Evolutionary conservation across 2,797 vertebrate species (phyloP).

Genomic region (Myotis findleyi): DNA sequence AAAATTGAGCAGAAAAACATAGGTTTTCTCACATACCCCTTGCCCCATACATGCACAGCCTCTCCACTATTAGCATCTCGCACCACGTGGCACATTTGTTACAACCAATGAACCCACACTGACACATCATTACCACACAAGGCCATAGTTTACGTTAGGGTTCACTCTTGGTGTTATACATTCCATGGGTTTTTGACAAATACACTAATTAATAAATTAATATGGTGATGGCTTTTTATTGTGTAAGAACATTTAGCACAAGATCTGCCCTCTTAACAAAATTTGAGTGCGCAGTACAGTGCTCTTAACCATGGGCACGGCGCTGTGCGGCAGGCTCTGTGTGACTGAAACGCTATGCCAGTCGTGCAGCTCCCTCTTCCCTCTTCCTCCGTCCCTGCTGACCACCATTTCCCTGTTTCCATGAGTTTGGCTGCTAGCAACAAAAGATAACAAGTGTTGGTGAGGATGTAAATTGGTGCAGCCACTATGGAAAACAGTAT

Average conservation of each 20-base stretch:
- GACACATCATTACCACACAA: not conserved
- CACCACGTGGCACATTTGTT: not conserved
- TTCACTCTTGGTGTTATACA: not conserved
- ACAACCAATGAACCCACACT: not conserved
- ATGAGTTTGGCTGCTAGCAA: not conserved
- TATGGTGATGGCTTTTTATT: not conserved
- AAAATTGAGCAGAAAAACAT: not conserved
- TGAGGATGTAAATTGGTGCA: not conserved
- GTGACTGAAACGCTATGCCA: not conserved
- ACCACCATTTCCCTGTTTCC: not conserved
- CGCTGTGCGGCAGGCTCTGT: not conserved
- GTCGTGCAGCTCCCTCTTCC: not conserved
- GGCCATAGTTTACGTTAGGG: not conserved
- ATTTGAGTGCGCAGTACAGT: not conserved
- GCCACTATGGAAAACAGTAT: not conserved
- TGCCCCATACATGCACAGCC: not conserved
- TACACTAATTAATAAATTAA: not conserved
- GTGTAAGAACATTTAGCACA: not conserved
- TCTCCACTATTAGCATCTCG: not conserved
- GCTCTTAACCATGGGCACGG: not conserved
- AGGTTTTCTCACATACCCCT: not conserved
- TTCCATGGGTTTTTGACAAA: not conserved
- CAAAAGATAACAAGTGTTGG: not conserved
- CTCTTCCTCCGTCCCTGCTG: not conserved
- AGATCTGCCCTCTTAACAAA: not conserved